Conservation (phyloP, 2,113 vertebrate genomes). For the Hymenochirus boettgeri region DNA sequence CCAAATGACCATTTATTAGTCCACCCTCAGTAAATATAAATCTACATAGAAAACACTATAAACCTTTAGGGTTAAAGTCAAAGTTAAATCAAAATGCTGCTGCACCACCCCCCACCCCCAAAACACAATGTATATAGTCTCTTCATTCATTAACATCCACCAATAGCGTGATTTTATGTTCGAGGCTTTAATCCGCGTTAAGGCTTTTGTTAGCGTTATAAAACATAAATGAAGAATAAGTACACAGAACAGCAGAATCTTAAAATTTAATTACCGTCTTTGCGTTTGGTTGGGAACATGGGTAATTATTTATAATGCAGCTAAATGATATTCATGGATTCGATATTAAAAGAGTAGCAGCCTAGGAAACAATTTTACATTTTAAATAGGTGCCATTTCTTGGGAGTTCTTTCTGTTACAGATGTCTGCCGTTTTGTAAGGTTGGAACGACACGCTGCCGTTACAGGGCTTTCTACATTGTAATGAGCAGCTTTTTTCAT, state of each 20-base stretch:
- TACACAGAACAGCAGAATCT: constrained; percentile 43
- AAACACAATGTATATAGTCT: neutral
- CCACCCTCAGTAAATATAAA: neutral
- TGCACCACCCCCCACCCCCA: constrained; percentile 14
- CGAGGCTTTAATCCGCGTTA: constrained; percentile 30
- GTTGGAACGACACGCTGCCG: neutral
- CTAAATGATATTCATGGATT: constrained; percentile 49
- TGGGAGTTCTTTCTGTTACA: neutral
- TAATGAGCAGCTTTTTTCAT: neutral
- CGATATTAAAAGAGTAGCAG: constrained; percentile 23
- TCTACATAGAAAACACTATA: constrained; percentile 30
- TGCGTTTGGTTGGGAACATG: constrained; percentile 31
- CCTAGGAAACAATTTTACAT: constrained; percentile 44
- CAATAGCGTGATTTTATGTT: constrained; percentile 41
- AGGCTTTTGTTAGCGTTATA: constrained; percentile 41
- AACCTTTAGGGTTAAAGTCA: constrained; percentile 10
- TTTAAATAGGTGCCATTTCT: constrained; percentile 20
- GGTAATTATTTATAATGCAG: constrained; percentile 50
- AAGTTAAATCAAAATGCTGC: too few relatives aligned
- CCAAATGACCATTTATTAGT: constrained; percentile 28
- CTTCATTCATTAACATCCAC: constrained; percentile 44
- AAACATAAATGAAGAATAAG: constrained; percentile 28
- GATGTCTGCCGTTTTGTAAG: neutral
- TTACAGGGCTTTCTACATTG: too few relatives aligned
- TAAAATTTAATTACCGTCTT: constrained; percentile 48